Conservation (phyloP, 2,113 vertebrate genomes). For the Oreocharis arfaki region DNA sequence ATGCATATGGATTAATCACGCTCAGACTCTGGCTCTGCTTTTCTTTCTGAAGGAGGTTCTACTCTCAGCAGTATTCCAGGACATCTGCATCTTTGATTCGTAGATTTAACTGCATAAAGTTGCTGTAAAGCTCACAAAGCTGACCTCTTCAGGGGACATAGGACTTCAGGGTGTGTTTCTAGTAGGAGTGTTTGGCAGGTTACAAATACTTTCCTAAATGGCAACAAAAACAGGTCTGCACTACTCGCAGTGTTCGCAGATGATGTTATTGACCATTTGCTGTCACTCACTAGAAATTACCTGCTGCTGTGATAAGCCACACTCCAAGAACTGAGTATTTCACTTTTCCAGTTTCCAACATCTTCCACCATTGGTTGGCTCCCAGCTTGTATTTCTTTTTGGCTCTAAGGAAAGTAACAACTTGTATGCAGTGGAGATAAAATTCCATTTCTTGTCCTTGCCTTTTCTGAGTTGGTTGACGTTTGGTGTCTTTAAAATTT, state of each 20-base stretch:
- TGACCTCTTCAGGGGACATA: neutral
- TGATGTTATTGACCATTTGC: neutral
- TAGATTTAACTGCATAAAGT: neutral
- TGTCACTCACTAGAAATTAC: neutral
- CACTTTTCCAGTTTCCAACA: neutral
- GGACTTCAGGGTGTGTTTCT: neutral
- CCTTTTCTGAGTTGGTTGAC: neutral
- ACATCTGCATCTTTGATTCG: neutral
- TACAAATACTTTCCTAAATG: neutral
- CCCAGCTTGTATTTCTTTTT: neutral
- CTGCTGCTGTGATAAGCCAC: neutral
- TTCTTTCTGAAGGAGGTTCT: neutral
- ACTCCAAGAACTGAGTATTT: neutral
- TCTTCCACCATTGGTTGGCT: neutral
- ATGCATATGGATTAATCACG: conserved; percentile 29
- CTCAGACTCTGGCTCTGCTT: conserved; percentile 37
- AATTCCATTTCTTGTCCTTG: neutral
- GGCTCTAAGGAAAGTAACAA: neutral
- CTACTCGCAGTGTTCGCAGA: neutral
- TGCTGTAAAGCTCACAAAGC: neutral
- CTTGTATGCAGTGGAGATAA: neutral
- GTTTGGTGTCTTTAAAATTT: neutral
- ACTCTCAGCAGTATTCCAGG: neutral
- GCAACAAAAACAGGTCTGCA: neutral
- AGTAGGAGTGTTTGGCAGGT: neutral